phyloP scores from a whole-genome alignment of 1,140 invertebrate species.

The Sweltsa coloradensis region DNA sequence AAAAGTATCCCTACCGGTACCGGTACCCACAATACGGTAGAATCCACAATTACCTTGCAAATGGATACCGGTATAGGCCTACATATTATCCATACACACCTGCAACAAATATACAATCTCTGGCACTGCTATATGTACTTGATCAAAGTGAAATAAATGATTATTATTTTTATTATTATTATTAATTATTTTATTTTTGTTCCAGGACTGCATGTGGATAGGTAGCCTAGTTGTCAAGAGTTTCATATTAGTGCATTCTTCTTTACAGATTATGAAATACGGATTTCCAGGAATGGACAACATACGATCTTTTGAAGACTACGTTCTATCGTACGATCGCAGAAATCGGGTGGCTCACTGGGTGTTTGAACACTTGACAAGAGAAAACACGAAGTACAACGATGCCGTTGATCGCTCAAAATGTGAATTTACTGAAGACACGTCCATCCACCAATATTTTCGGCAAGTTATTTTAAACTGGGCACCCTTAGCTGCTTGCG shows the following conservation, averaged over 20 bases:
- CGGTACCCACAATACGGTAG: no score
- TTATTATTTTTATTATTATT: no score
- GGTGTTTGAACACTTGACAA: constrained; percentile 94
- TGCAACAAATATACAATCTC: no score
- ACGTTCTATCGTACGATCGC: constrained; percentile 86
- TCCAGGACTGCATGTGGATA: no score
- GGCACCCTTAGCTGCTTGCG: no score
- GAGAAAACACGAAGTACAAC: constrained; percentile 55
- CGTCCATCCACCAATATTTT: constrained; percentile 76
- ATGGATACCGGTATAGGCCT: no score
- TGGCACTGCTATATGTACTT: no score
- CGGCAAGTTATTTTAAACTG: constrained; percentile 41
- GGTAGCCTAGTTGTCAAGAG: background rate
- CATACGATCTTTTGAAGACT: constrained; percentile 80
- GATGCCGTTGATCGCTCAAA: constrained; percentile 62
- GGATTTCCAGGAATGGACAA: constrained; percentile 90
- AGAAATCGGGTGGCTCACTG: constrained; percentile 82
- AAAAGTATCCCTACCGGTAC: no score
- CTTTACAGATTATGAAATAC: constrained; percentile 76
- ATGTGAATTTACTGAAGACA: constrained; percentile 77
- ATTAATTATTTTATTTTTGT: no score
- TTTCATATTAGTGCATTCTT: constrained; percentile 7
- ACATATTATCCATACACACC: no score
- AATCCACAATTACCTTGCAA: no score
- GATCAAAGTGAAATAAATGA: no score